phyloP scores from a whole-genome alignment of 2,797 vertebrate species.

The Momotus momota region DNA sequence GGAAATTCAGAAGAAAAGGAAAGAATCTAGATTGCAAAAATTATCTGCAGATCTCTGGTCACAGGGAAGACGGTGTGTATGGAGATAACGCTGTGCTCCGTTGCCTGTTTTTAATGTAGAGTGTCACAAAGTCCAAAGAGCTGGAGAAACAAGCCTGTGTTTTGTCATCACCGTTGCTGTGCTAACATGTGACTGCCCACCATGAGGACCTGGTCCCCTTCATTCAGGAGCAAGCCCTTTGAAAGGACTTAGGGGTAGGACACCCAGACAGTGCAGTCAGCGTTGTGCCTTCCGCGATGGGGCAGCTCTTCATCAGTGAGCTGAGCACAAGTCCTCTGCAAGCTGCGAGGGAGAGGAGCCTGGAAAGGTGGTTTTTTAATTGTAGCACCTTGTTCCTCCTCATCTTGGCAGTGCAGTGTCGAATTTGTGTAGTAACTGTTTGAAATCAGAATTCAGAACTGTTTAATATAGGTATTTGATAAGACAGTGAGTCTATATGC shows the following conservation, averaged over 20 bases:
- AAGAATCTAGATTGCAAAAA: not conserved
- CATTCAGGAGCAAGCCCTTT: not conserved
- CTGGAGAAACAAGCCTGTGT: not conserved
- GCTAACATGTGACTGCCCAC: not conserved
- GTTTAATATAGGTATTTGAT: not conserved
- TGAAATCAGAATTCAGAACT: not conserved
- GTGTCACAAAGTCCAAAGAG: not conserved
- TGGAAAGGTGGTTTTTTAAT: not conserved
- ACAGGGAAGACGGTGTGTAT: not conserved
- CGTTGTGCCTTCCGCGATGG: not conserved
- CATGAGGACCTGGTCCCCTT: rapidly evolving
- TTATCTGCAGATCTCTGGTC: constrained; percentile 6
- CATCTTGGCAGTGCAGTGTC: not conserved
- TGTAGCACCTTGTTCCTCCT: not conserved
- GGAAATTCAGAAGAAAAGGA: not conserved
- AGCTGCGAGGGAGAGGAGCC: rapidly evolving
- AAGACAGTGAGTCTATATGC: not conserved
- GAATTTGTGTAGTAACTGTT: not conserved
- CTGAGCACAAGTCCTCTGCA: not conserved
- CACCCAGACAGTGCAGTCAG: not conserved
- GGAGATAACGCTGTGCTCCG: not conserved
- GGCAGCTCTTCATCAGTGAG: not conserved
- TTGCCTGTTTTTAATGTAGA: not conserved
- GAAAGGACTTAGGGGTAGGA: not conserved
- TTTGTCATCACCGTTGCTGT: not conserved